These are phyloP conservation scores for Machimus atricapillus DNA, from an alignment of 2,888 invertebrate genomes.

Conservation along the genomic window DNA sequence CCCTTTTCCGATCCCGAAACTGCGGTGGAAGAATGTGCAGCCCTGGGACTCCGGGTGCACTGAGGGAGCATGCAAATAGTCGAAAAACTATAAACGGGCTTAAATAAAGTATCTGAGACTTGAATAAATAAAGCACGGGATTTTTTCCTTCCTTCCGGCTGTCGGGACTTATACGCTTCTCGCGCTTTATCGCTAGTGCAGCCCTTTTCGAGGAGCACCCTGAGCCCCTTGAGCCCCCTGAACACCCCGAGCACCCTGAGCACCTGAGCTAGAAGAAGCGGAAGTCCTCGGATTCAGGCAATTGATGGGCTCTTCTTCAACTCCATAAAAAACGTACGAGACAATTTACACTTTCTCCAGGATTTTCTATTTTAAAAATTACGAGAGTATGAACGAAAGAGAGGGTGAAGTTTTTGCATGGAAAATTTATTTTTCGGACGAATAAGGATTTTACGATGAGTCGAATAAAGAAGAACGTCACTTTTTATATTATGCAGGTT, in stretches of 20 bases:
- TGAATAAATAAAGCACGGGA: conserved; percentile 8
- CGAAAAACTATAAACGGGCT: conserved; percentile 26
- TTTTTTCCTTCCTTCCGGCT: background rate
- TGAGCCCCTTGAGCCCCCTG: background rate
- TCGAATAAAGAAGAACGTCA: background rate
- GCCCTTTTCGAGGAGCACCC: background rate
- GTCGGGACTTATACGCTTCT: background rate
- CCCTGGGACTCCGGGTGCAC: background rate
- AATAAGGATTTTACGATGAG: background rate
- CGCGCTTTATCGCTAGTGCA: background rate
- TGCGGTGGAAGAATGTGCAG: background rate
- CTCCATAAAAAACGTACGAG: background rate
- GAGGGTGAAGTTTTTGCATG: background rate
- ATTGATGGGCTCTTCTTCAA: background rate
- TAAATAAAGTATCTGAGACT: conserved; percentile 17
- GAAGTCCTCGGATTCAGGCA: background rate
- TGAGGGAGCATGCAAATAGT: conserved; percentile 11
- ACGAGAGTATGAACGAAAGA: background rate
- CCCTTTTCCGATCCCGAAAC: background rate
- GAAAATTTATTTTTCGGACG: background rate
- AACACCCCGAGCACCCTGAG: background rate
- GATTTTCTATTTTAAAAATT: background rate
- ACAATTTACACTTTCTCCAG: background rate
- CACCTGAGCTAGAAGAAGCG: background rate
- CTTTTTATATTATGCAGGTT: background rate